Conservation (phyloP, 1,140 invertebrate genomes). For the Temnothorax longispinosus region DNA sequence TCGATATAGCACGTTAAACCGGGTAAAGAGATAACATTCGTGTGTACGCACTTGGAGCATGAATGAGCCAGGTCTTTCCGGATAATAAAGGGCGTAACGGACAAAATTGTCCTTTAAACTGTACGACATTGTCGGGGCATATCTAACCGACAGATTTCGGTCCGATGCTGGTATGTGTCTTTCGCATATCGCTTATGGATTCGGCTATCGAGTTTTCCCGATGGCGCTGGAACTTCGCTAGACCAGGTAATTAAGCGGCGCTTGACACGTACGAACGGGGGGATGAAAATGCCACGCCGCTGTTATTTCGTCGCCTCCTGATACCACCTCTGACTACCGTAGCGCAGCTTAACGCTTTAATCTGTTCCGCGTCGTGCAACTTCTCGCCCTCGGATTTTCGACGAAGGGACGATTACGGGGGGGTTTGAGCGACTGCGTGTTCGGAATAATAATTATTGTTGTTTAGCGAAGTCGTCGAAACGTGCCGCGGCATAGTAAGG, state of each 20-base stretch:
- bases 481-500: conserved; percentile 58
- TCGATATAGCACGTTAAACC: conserved; percentile 58
- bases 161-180: not conserved
- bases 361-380: conserved; percentile 71
- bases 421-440: conserved; percentile 67
- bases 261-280: conserved; percentile 59
- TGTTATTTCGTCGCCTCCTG: conserved; percentile 65
- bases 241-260: conserved; percentile 65
- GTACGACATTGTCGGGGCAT: conserved; percentile 11
- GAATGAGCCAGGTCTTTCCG: conserved; percentile 17
- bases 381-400: conserved; percentile 73
- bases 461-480: conserved; percentile 71
- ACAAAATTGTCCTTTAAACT: conserved; percentile 33
- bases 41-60: conserved; percentile 13
- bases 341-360: conserved; percentile 75
- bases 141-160: conserved; percentile 37
- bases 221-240: conserved; percentile 64
- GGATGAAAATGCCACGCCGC: conserved; percentile 69
- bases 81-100: conserved; percentile 47
- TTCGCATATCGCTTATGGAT: conserved; percentile 57
- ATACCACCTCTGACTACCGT: conserved; percentile 61
- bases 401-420: conserved; percentile 65
- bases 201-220: conserved; percentile 48
- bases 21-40: conserved; percentile 57
- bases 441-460: conserved; percentile 78